Evolutionary conservation across 2,797 vertebrate species (phyloP), one percentile per base, ranked within the genome.

Genomic region (Chromobotia macracanthus): DNA sequence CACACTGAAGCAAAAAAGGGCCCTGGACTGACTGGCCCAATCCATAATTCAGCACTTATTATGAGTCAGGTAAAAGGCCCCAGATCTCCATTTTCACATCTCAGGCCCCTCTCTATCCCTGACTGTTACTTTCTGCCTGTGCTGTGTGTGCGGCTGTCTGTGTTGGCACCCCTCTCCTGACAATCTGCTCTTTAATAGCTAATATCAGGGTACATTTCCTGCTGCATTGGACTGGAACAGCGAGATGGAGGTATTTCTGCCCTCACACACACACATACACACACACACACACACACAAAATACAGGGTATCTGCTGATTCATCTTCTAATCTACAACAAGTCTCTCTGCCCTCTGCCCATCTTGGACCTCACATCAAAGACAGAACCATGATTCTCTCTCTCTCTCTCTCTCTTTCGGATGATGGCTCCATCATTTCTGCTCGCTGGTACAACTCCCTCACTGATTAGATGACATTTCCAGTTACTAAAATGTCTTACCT

Each of bases 161-260:
- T 46, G 86, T 88, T 90, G 89, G 85, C 86, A 80, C 76, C 80
- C 82, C 88, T 90, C 91, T 90, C 90, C 87, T 90, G 92, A 92
- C 92, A 93, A 91, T 92, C 92, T 92, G 92, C 92, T 92, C 92
- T 92, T 93, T 93, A 93, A 93, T 93, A 91, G 92, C 92, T 93
- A 92, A 93, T 93, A 94, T 93, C 93, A 93, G 92, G 92, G 81
- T 93, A 93, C 92, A 94, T 93, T 94, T 94, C 92, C 93, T 93
- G 88, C 76, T 77, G 91, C 91, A 76, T 86, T 92, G 91, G 88
- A 90, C 88, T 89, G 91, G 92, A 93, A 93, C 91, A 86, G 90
- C 90, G 90, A 90, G 89, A 91, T 89, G 89, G 87, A 78, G 86
- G 86, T 87, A 87, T 72, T 77, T 68, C 70, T 81, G 69, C 35